Evolutionary conservation across 2,113 vertebrate species (phyloP), one percentile per base, ranked within the genome.

Genomic region (Vombatus ursinus): DNA sequence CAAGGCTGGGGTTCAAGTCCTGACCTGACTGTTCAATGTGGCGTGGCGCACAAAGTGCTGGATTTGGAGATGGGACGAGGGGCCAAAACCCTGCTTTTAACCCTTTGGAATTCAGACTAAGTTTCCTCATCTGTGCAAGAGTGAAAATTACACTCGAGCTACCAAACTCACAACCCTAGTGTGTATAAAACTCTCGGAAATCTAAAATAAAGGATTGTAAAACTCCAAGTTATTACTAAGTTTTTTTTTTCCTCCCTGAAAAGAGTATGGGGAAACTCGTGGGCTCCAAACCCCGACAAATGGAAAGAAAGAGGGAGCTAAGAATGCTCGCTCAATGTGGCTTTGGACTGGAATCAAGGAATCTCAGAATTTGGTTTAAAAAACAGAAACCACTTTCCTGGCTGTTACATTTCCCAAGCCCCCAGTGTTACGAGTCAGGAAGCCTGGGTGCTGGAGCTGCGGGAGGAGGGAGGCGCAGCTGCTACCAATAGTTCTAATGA

Each of bases 221-320:
- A 44, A 84, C 68, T 84, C 2, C 5, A n/a, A 44, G 37, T 84
- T 77, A 22, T 84, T 84, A 37, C 14, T 14, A 5, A 68, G 31
- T 3, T 31, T 31, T 16, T 16, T 1, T 84, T 84, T 23, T 8
- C 0, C 7, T 22, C 31, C 14, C 31, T 77, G 25, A 61, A 61
- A 28, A n/a, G 24, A n/a, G 31, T 22, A 84, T 22, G n/a, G n/a
- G 7, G n/a, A 84, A 44, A 8, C 68, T 44, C n/a, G 22, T 84
- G 19, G 8, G 19, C 16, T 44, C 1, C 68, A 84, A 44, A 23
- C 19, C n/a, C 2, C 7, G 0, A 22, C 14, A 84, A 44, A 2
- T 22, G 8, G n/a, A 84, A 23, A 44, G 16, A 84, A 68, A 14
- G 12, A 68, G 31, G 47, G 23, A 25, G 22, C 89, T 48, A 26